Percentiles rank a stretch among this genome's conserved stretches.
These are phyloP conservation scores for Amphiduros pacificus DNA, from an alignment of 2,888 invertebrate species.

Conservation along the genomic window DNA sequence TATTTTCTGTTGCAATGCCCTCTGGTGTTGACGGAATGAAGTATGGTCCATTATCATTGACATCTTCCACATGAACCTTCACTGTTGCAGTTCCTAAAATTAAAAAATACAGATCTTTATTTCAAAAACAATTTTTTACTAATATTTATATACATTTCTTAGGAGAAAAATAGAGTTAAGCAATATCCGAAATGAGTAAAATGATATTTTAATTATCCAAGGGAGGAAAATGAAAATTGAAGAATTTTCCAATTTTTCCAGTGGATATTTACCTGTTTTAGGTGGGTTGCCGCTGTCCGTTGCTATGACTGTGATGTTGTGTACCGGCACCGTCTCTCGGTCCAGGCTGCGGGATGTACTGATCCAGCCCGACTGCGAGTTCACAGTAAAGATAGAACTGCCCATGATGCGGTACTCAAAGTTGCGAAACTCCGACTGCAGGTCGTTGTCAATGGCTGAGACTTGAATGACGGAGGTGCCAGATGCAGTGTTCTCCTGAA, in stretches of 20 bases:
- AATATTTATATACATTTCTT: background rate
- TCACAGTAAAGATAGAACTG: constrained; percentile 38
- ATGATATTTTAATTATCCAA: too few relatives aligned
- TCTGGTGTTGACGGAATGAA: constrained; percentile 68
- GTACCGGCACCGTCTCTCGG: constrained; percentile 40
- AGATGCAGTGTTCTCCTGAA: constrained; percentile 84
- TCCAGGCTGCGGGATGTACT: constrained; percentile 40
- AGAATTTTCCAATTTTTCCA: too few relatives aligned
- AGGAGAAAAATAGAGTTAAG: too few relatives aligned
- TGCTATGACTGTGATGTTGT: constrained; percentile 47
- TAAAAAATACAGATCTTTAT: background rate
- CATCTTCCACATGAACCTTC: constrained; percentile 77
- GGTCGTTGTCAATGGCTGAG: constrained; percentile 68
- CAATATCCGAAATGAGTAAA: too few relatives aligned
- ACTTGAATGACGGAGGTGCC: constrained; percentile 82
- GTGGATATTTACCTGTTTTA: constrained; percentile 36
- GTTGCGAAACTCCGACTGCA: constrained; percentile 31
- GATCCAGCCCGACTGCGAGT: constrained; percentile 38
- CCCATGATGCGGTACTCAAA: constrained; percentile 48
- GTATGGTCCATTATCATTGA: constrained; percentile 91
- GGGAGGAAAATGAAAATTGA: too few relatives aligned
- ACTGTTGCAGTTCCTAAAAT: constrained; percentile 77
- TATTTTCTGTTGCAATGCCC: constrained; percentile 42
- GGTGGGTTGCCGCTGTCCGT: constrained; percentile 45
- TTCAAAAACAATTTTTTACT: background rate